Conservation (phyloP, 2,113 vertebrate species). For the Brienomyrus longianalis region DNA sequence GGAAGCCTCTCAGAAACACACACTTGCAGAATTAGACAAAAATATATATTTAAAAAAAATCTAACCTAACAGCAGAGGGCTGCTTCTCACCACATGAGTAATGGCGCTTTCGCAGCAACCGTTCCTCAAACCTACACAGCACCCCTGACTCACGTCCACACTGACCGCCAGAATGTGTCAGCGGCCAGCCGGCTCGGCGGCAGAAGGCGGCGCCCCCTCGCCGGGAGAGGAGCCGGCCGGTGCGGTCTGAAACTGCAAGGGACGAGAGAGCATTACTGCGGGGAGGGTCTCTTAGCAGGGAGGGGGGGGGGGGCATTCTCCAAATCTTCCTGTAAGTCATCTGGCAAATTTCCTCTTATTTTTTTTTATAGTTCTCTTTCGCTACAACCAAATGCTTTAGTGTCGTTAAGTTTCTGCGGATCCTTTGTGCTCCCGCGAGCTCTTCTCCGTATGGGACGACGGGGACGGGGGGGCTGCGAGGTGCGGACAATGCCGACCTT, state of each 20-base stretch:
- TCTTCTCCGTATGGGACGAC: neutral
- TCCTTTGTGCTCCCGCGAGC: neutral
- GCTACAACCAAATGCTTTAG: neutral
- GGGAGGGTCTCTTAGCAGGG: no score
- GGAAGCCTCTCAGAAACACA: neutral
- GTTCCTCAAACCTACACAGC: neutral
- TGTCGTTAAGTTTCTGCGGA: neutral
- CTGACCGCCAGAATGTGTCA: neutral
- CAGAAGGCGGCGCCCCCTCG: neutral
- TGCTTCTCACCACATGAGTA: neutral
- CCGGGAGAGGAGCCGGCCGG: neutral
- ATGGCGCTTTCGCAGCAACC: neutral
- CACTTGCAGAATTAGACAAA: neutral
- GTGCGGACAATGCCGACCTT: slow-evolving; percentile 12
- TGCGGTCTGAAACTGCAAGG: neutral
- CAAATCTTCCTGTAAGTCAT: neutral
- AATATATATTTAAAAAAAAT: neutral
- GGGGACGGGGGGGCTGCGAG: neutral
- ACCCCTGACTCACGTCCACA: neutral
- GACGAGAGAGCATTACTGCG: neutral
- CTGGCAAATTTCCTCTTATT: neutral
- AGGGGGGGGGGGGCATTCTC: neutral
- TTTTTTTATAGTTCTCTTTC: neutral
- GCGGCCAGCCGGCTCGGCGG: neutral
- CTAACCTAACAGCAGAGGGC: neutral